Evolutionary conservation across 2,888 invertebrate species (phyloP).

Genomic region (Heliconius erato): DNA sequence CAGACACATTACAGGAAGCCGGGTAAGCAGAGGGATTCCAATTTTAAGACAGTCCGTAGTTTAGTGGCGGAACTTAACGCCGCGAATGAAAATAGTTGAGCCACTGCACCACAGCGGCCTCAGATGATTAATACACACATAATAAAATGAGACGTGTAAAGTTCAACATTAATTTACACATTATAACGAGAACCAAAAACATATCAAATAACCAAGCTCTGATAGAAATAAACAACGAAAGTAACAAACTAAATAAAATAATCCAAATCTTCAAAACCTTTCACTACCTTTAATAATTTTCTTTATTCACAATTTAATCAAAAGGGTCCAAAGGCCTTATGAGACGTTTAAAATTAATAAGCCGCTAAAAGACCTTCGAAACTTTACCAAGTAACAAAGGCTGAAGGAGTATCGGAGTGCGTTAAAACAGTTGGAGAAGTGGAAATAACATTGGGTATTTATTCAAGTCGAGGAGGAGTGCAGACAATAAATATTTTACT

Average conservation of each 20-base stretch:
- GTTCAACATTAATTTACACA: neutral
- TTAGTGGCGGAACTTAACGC: no score
- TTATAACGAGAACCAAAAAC: neutral
- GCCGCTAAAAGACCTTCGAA: conserved; percentile 40
- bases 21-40: no score
- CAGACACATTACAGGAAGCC: no score
- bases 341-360: conserved; percentile 46
- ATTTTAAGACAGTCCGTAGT: no score
- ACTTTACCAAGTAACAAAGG: conserved; percentile 43
- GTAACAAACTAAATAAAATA: conserved; percentile 9
- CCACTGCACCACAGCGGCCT: no score
- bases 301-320: conserved; percentile 42
- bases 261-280: conserved; percentile 22
- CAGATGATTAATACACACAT: neutral
- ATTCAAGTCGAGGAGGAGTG: conserved; percentile 62
- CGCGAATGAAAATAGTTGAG: no score
- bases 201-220: neutral
- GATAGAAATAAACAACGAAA: conserved; percentile 11
- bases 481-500: conserved; percentile 76
- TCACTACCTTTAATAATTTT: conserved; percentile 26
- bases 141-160: neutral
- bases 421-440: conserved; percentile 34
- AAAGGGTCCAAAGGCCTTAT: conserved; percentile 34
- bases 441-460: conserved; percentile 56
- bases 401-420: conserved; percentile 37